Base-by-base conservation (phyloP, 1,140 invertebrate genomes). In the Cylas formicarius region DNA sequence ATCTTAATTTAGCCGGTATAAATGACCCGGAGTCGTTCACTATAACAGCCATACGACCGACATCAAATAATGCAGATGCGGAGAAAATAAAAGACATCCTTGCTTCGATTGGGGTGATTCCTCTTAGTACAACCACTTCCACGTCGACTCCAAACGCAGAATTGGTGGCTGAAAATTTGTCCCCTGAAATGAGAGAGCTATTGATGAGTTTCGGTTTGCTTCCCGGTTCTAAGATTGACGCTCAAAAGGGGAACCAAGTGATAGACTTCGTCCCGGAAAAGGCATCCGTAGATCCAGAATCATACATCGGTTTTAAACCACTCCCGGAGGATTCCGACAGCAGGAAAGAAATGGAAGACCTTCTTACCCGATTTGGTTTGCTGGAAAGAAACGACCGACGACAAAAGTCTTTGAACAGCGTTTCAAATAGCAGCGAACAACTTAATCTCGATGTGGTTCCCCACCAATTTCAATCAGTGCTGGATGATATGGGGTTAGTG, bases 251-350 rank as follows among this genome's bases (percentile, higher is more conserved):
- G 27, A 46, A 14, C n/a, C 19, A 48, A 20, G 32, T 28, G 2
- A 9, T 32, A 8, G 33, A 44, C 4, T 55, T 42, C 31, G 52
- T 44, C 44, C 53, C 55, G 8, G 55, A 53, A 31, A 54, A 48
- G 29, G 53, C 55, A 3, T 48, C 55, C 47, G 49, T 65, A 10
- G 56, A 62, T 20, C 65, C 59, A 8, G 63, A 71, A 29, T 72
- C 72, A 0, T 80, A 76, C 44, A 60, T 67, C 0, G 69, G 63
- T 11, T 80, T 80, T 42, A 79, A 78, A 56, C 74, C 74, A 2
- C 48, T 80, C 4, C 75, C 76, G 7, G 66, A 65, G 9, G 65
- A 66, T 7, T 52, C 46, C 3, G 53, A 68, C 0, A 61, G 62
- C 20, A 67, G 72, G 31, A 56, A 67, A 21, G 74, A 74, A 22